Percentiles rank a stretch among this genome's conserved stretches.
Evolutionary conservation across 2,113 vertebrate genomes (phyloP).

Genomic region (Nipponia nippon): DNA sequence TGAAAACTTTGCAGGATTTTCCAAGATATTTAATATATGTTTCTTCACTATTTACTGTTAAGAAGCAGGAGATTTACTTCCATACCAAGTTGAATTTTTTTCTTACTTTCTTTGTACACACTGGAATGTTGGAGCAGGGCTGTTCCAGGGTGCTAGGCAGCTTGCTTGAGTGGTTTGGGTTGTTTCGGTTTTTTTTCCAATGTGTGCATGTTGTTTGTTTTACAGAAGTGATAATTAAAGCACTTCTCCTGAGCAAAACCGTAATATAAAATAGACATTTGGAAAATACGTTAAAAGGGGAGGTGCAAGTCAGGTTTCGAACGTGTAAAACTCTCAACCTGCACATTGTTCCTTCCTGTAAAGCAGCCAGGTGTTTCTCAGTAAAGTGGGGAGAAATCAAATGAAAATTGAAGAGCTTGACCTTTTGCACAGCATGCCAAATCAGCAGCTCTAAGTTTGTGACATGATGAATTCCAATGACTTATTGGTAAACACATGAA

Average conservation of each 20-base stretch:
- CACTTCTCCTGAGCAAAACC: not conserved
- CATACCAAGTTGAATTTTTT: not conserved
- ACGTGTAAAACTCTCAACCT: not conserved
- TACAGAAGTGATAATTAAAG: slow-evolving; percentile 38
- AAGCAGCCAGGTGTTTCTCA: not conserved
- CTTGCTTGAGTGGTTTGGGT: not conserved
- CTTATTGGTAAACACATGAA: slow-evolving; percentile 9
- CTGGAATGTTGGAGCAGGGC: slow-evolving; percentile 19
- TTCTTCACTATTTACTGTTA: slow-evolving; percentile 32
- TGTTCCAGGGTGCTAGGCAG: not conserved
- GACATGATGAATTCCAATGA: not conserved
- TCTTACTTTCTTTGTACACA: not conserved
- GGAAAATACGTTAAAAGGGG: not conserved
- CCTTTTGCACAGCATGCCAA: slow-evolving; percentile 6
- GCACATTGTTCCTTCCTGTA: not conserved
- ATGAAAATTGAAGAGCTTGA: not conserved
- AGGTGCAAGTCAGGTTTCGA: not conserved
- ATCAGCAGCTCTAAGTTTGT: not conserved
- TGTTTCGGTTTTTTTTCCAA: not conserved
- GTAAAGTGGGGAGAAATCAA: not conserved
- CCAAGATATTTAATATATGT: not conserved
- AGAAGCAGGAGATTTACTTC: not conserved
- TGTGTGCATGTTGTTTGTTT: not conserved
- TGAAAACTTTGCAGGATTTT: not conserved
- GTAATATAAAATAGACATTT: not conserved